Evolutionary conservation across 92 coral and sea anemone species (phyloP), one percentile per base, ranked within the genome.

Genomic region (Phymanthus crucifer): DNA sequence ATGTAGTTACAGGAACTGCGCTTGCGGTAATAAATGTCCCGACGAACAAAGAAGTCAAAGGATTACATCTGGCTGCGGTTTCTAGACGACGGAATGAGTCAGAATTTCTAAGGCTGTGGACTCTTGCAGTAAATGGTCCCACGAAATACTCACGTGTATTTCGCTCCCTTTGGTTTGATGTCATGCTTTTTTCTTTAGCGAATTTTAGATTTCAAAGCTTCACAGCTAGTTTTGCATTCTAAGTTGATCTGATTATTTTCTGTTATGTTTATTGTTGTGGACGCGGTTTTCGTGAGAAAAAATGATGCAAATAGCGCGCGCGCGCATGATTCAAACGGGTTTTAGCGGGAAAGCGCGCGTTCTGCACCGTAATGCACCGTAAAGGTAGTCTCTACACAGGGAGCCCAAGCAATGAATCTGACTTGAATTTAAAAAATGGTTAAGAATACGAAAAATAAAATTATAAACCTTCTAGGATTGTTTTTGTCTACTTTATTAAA

Each of bases 11-110:
- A 21, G 86, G 86, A 14, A 82, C 29, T 40, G 86, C 86, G 45
- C 86, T 65, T 64, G 80, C 66, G 2, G 86, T 72, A 32, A 82
- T 47, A 75, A 82, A 73, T 4, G 86, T 73, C 12, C 86, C 86
- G 18, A 82, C 37, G 47, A 82, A 82, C 33, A 74, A 29, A 24
- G 86, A 82, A 4, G 78, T 38, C 32, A 82, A 21, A 40, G 86
- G 86, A 24, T 75, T 75, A 6, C 47, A 23, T 45, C 67, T 73
- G 18, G 67, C 73, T 16, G 34, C 54, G 40, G 40, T 71, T 29
- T 52, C 24, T 18, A 81, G 26, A 16, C 80, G 72, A 10, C 67
- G 80, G 58, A 73, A 82, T 43, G 78, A 8, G 7, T 29, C 38
- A 26, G 31, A 35, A 70, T 40, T 38, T 65, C 69, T 77, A 72